Conservation (phyloP, 2,797 vertebrate genomes). For the Clarias pachynema region DNA sequence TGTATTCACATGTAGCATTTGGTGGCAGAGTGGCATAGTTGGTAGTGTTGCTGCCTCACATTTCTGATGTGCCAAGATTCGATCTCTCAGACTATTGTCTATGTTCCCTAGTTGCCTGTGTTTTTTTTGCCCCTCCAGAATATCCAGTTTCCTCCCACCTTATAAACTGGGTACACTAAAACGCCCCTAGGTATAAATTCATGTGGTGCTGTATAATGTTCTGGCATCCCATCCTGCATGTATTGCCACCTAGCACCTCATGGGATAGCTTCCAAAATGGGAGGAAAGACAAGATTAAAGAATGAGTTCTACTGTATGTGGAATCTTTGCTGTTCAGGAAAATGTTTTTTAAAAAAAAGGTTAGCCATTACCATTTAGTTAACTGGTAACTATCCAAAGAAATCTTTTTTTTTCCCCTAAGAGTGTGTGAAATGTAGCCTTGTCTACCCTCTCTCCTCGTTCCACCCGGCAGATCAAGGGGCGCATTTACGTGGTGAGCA, state of each 20-base stretch:
- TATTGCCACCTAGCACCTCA: neutral
- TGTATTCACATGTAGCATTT: neutral
- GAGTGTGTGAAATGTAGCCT: neutral
- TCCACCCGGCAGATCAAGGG: constrained; percentile 85
- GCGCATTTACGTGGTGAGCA: constrained; percentile 87
- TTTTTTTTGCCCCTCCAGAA: neutral
- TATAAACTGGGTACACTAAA: neutral
- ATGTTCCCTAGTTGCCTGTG: neutral
- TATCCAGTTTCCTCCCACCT: neutral
- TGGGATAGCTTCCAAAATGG: neutral
- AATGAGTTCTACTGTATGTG: neutral
- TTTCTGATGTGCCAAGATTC: neutral
- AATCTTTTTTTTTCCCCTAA: neutral
- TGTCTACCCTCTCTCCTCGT: constrained; percentile 32
- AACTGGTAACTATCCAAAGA: neutral
- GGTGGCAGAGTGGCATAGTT: neutral
- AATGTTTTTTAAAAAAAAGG: neutral
- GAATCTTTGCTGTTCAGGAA: neutral
- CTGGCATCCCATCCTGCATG: neutral
- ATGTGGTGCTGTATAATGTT: neutral
- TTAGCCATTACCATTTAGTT: neutral
- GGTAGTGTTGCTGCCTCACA: neutral
- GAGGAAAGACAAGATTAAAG: neutral
- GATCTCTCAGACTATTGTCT: neutral
- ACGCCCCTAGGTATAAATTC: neutral